Evolutionary conservation across 2,888 invertebrate species (phyloP).

Genomic region (Noctuana brunneofusca): DNA sequence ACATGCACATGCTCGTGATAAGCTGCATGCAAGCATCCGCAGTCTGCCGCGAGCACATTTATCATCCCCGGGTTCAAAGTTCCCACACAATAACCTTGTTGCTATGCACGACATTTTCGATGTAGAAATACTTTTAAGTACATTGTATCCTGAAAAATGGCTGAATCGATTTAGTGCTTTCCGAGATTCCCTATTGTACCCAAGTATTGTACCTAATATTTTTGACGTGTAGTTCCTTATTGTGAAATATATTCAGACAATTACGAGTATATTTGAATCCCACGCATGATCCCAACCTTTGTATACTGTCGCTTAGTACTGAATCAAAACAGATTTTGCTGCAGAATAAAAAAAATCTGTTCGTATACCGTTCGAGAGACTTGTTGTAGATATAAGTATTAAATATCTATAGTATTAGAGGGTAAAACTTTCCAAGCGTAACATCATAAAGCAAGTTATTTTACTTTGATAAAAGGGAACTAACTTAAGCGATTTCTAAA

Average conservation of each 20-base stretch:
- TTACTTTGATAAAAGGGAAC: conserved; percentile 7
- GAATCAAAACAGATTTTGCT: background rate
- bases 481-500: conserved; percentile 26
- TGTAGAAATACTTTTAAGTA: conserved; percentile 28
- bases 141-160: conserved; percentile 24
- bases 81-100: conserved; percentile 58
- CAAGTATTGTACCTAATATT: background rate
- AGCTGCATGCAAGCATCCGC: conserved; percentile 60
- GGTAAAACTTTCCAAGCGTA: conserved; percentile 10
- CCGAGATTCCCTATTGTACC: background rate
- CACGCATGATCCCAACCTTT: background rate
- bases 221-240: background rate
- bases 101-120: conserved; percentile 47
- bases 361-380: too few relatives aligned
- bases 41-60: conserved; percentile 55
- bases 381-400: background rate
- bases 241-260: too few relatives aligned
- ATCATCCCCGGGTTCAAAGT: conserved; percentile 70
- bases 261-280: too few relatives aligned
- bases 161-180: conserved; percentile 12
- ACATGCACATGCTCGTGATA: conserved; percentile 56
- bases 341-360: background rate
- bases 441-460: conserved; percentile 17
- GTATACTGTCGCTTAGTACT: background rate
- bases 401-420: too few relatives aligned